These are phyloP conservation scores for Oscheius onirici DNA, from an alignment of 2,888 invertebrate species.

Conservation along the genomic window DNA sequence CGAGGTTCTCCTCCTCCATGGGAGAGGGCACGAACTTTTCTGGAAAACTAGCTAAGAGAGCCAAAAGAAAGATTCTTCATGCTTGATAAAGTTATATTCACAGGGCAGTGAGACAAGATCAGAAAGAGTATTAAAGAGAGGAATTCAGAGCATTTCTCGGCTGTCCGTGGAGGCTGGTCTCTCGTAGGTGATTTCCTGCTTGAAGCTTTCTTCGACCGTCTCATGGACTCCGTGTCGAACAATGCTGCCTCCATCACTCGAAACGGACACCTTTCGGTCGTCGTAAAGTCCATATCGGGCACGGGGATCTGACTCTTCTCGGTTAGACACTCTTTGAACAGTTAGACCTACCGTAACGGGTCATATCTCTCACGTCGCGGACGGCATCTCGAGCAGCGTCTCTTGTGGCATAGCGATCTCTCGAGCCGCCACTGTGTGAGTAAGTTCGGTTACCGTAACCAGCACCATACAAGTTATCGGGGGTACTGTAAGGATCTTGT, in stretches of 20 bases:
- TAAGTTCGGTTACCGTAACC: slow-evolving; percentile 59
- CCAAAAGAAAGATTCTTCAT: slow-evolving; percentile 9
- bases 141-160: slow-evolving; percentile 50
- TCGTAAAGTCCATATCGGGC: slow-evolving; percentile 1
- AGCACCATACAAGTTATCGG: slow-evolving; percentile 52
- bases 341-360: slow-evolving; percentile 19
- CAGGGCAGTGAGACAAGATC: slow-evolving; percentile 15
- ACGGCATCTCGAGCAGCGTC: slow-evolving; percentile 19
- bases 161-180: slow-evolving; percentile 55
- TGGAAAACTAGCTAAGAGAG: slow-evolving; percentile 34
- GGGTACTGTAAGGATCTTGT: slow-evolving; percentile 53
- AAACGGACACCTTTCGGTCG: neutral
- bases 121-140: neutral
- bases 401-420: slow-evolving; percentile 36
- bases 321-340: neutral
- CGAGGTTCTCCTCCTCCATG: slow-evolving; percentile 64
- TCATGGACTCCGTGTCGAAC: slow-evolving; percentile 63
- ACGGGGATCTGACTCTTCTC: slow-evolving; percentile 2
- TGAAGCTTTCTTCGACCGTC: slow-evolving; percentile 67
- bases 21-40: slow-evolving; percentile 70
- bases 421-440: slow-evolving; percentile 35
- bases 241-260: slow-evolving; percentile 45
- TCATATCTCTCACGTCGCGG: slow-evolving; percentile 25
- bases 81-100: slow-evolving; percentile 5
- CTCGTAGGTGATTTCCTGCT: slow-evolving; percentile 67